Percentiles rank a stretch among this genome's conserved stretches.
Conservation (phyloP, 2,797 vertebrate genomes). For the Dryobates pubescens region DNA sequence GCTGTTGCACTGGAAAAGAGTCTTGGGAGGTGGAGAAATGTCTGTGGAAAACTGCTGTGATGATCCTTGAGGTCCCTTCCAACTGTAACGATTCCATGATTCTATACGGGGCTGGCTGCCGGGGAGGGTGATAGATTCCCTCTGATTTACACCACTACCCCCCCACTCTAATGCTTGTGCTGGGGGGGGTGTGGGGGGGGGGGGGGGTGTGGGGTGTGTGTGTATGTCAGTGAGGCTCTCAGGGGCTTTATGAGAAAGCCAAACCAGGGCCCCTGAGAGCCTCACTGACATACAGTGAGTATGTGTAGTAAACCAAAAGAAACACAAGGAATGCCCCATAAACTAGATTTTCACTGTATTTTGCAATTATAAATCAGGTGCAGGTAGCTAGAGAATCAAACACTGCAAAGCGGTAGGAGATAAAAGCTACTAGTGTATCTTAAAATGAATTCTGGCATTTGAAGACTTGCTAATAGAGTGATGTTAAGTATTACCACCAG, state of each 20-base stretch:
- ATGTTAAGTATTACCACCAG: background rate
- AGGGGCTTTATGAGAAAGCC: background rate
- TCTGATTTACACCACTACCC: rapidly evolving
- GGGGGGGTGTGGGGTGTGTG: too few relatives aligned
- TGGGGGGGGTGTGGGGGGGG: too few relatives aligned
- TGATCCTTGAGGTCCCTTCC: background rate
- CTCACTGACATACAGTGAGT: too few relatives aligned
- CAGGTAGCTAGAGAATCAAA: background rate
- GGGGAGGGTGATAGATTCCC: background rate
- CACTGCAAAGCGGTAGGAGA: background rate
- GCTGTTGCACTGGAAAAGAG: background rate
- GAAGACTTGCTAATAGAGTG: background rate
- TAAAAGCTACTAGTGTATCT: background rate
- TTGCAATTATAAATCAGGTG: background rate
- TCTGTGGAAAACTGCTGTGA: background rate
- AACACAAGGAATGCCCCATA: background rate
- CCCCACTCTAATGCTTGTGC: rapidly evolving
- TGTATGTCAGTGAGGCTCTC: background rate
- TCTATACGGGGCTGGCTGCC: background rate
- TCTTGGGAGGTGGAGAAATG: background rate
- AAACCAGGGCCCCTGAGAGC: too few relatives aligned
- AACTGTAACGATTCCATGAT: too few relatives aligned
- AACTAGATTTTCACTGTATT: background rate
- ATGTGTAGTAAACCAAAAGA: background rate
- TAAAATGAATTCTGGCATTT: background rate